These are phyloP conservation scores for Gymnoscelis rufifasciata DNA, from an alignment of 2,888 invertebrate species.

Conservation along the genomic window DNA sequence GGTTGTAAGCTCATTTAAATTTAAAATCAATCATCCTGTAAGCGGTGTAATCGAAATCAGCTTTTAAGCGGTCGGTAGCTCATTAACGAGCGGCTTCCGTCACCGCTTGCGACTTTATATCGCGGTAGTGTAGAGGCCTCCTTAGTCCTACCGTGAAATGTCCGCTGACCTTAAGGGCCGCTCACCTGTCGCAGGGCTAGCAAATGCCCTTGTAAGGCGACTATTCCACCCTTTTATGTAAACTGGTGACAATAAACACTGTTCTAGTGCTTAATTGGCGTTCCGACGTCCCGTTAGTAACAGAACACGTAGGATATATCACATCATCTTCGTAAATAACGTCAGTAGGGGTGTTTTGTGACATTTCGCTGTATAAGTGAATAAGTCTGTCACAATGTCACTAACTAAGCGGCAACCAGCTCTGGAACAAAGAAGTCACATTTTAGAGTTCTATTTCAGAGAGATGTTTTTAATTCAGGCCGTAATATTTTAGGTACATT, in stretches of 20 bases:
- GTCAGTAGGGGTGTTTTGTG: too few relatives aligned
- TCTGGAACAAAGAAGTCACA: too few relatives aligned
- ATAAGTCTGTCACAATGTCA: too few relatives aligned
- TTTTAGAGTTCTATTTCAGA: too few relatives aligned
- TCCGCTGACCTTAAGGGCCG: constrained; percentile 39
- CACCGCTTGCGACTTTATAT: too few relatives aligned
- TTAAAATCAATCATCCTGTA: constrained; percentile 13
- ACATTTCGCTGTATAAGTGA: background rate
- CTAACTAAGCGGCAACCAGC: too few relatives aligned
- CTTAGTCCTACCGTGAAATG: constrained; percentile 47
- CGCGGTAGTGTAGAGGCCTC: constrained; percentile 26
- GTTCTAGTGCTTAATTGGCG: background rate
- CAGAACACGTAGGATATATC: too few relatives aligned
- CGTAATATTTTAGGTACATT: too few relatives aligned
- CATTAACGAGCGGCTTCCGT: constrained; percentile 65
- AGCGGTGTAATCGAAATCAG: constrained; percentile 36
- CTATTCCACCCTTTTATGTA: constrained; percentile 1
- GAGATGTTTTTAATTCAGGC: too few relatives aligned
- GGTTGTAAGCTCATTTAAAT: background rate
- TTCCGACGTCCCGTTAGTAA: background rate
- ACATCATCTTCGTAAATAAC: too few relatives aligned
- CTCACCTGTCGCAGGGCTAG: constrained; percentile 24
- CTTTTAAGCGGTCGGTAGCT: constrained; percentile 51
- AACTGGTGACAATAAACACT: background rate
- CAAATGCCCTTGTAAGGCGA: constrained; percentile 8